Base-by-base conservation (phyloP, 2,888 invertebrate genomes). In the Myathropa florea region DNA sequence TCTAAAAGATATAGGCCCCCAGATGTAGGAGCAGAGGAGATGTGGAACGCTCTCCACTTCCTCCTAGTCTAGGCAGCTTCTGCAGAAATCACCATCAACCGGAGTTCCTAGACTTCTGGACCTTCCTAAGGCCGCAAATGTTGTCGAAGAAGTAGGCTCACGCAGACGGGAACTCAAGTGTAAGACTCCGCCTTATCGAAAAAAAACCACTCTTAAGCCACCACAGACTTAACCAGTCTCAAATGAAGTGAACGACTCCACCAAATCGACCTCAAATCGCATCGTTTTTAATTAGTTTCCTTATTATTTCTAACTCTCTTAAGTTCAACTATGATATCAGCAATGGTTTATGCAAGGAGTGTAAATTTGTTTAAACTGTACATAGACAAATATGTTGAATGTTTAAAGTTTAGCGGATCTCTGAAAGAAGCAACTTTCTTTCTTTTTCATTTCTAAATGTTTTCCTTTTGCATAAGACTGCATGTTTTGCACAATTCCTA, bases 301-400 rank as follows among this genome's bases (percentile, higher is more conserved):
- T 59, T 14, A 23, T 76, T 30, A 28, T 39, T 7, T 10, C 39
- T 64, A 23, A 24, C 7, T 28, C 9, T 26, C 30, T 55, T 59
- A 53, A 46, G 59, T 84, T 14, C 24, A 64, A 72, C 26, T 67
- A 26, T 24, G 30, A 59, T 3, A 63, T n/a, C 61, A 63, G 33
- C 23, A 57, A 70, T 85, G 85, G 85, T 85, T 85, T 85, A 85
- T 85, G 85, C 85, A 85, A 85, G 85, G 82, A 73, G 24, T 78
- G 82, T 77, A 64, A 77, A 18, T 68, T 65, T 73, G 72, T 67
- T 80, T 24, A 64, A 77, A 73, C 64, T 73, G 73, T 73, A 10
- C 53, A 28, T 61, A 36, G 28, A 59, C n/a, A 18, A 33, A 53
- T 7, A 60, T 63, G 6, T 67, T 71, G 33, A 57, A 86, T 57